A percentile compares a stretch with the other conserved stretches of the same genome.
Conservation (phyloP, 2,797 vertebrate genomes). For the Poeciliopsis turneri region DNA sequence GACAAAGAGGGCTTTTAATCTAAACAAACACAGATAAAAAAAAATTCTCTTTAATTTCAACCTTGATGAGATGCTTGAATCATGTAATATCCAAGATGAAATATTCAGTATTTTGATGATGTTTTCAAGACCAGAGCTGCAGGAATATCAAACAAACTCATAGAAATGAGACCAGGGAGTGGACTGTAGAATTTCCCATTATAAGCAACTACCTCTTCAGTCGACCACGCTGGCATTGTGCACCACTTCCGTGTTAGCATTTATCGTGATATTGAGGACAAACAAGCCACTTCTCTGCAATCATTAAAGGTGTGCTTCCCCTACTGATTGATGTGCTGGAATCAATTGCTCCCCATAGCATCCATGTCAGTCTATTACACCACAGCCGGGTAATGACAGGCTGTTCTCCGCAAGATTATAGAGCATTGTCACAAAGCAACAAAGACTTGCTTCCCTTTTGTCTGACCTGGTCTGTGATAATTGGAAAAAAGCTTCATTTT, state of each 20-base stretch:
- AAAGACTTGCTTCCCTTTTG: conserved; percentile 75
- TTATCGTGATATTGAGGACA: conserved; percentile 72
- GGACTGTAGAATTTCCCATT: conserved; percentile 61
- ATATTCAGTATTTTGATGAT: background rate
- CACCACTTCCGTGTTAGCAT: conserved; percentile 64
- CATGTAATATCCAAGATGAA: background rate
- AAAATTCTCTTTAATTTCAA: background rate
- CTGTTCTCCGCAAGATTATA: conserved; percentile 83
- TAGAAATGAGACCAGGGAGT: conserved; percentile 22
- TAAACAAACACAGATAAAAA: background rate
- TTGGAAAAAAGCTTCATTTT: conserved; percentile 76
- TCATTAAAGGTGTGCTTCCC: conserved; percentile 77
- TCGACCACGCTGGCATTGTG: conserved; percentile 51
- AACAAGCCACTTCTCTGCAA: conserved; percentile 80
- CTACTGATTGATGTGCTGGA: conserved; percentile 83
- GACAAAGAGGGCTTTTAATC: conserved; percentile 38
- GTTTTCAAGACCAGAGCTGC: conserved; percentile 28
- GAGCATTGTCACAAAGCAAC: conserved; percentile 79
- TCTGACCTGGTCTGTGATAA: conserved; percentile 73
- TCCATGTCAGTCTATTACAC: conserved; percentile 85
- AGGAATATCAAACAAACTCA: conserved; percentile 34
- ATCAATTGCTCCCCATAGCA: conserved; percentile 86
- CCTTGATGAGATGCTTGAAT: conserved; percentile 2
- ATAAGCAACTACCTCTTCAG: conserved; percentile 60
- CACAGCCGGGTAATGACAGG: conserved; percentile 83